Percentiles rank a stretch among this genome's conserved stretches.
Evolutionary conservation across 1,140 invertebrate genomes (phyloP).

Genomic region (Grapholita molesta): DNA sequence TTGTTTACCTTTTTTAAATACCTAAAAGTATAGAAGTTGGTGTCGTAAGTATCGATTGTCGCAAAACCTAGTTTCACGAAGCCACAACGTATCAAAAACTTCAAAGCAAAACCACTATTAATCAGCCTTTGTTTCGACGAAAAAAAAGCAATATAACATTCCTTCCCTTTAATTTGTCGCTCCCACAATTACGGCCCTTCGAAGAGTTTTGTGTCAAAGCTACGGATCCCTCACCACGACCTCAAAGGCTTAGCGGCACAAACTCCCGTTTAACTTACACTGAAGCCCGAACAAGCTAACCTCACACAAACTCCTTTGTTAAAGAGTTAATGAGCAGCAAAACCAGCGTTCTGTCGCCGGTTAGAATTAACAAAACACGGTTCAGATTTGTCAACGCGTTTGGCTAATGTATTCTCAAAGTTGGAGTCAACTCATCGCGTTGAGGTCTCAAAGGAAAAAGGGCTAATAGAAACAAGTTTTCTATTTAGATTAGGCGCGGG

Average conservation of each 20-base stretch:
- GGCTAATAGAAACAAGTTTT: conserved; percentile 62
- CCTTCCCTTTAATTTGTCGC: conserved; percentile 47
- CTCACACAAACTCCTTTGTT: background rate
- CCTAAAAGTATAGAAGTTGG: no score
- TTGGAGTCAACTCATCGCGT: conserved; percentile 51
- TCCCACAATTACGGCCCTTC: conserved; percentile 51
- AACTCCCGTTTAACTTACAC: conserved; percentile 23
- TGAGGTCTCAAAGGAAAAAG: conserved; percentile 53
- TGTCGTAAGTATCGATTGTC: no score
- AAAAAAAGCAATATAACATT: conserved; percentile 23
- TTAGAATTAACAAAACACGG: conserved; percentile 26
- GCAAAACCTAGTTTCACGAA: background rate
- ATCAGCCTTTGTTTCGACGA: background rate
- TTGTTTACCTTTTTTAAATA: no score
- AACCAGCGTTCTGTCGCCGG: background rate
- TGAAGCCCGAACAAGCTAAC: conserved; percentile 20
- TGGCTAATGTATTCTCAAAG: conserved; percentile 67
- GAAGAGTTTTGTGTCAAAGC: conserved; percentile 50
- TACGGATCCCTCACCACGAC: conserved; percentile 27
- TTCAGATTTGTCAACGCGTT: conserved; percentile 59
- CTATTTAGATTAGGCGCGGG: conserved; percentile 39
- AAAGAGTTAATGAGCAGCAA: conserved; percentile 18
- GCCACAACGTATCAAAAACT: background rate
- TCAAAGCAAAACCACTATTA: background rate
- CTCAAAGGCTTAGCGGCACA: conserved; percentile 3